Evolutionary conservation across 2,797 vertebrate genomes (phyloP), one percentile per base, ranked within the genome.

Genomic region (Crax fasciolata): DNA sequence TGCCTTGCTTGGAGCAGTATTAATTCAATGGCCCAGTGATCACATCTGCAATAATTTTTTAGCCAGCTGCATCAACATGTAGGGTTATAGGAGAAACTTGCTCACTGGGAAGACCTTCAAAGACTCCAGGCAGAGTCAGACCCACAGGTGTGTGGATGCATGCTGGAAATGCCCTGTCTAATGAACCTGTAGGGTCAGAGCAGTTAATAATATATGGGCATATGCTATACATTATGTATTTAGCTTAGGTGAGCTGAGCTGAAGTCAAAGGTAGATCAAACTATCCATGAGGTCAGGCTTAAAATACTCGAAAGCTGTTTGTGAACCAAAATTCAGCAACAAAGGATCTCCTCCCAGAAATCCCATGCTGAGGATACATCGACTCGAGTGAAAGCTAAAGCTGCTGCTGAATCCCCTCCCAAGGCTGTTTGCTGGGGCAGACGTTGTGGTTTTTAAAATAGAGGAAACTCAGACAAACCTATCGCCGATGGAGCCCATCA

Each of bases 241-340:
- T 80, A 84, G 65, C 68, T 93, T 68, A 85, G 76, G 32, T 4
- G 1, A 88, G 43, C 43, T 75, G 57, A 90, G 62, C 12, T 94
- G 2, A 90, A 94, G 89, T 66, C 85, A 91, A 75, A 78, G n/a
- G 39, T 5, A 86, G 58, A 85, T 86, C n/a, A 90, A 86, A 55
- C n/a, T 68, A 68, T 61, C 35, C 39, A 55, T 20, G 11, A 5
- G 13, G 51, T 43, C 84, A 11, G 71, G 59, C 7, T 90, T 82
- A 5, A 38, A 84, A 41, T 24, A 73, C 16, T 13, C 65, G 28
- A 76, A 90, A 89, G 3, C 28, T 74, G 35, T 43, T 32, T 46
- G 81, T 54, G 25, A 24, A 54, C 28, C 52, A 75, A 90, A 93
- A 85, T n/a, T 61, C 48, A 38, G 30, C 21, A 74, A 78, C 90